Percentiles rank a stretch among this genome's conserved stretches.
phyloP scores from a whole-genome alignment of 2,113 vertebrate species.

The Pterocles burchelli region DNA sequence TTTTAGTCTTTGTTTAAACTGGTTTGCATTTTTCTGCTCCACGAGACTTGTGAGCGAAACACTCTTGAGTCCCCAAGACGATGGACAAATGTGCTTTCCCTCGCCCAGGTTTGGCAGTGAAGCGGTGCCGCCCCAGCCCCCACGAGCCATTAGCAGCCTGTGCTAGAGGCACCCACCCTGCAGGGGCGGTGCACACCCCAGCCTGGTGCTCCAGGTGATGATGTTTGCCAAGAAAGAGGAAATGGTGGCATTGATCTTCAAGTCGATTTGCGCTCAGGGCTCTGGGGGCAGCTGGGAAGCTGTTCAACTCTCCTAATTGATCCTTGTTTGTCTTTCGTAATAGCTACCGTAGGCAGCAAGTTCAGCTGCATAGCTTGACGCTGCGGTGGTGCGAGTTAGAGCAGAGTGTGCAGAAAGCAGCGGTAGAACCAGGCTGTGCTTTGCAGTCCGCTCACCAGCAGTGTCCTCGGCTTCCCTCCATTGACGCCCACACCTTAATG shows the following conservation, averaged over 20 bases:
- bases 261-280: neutral
- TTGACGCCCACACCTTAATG: neutral
- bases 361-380: neutral
- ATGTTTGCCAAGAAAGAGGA: neutral
- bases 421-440: neutral
- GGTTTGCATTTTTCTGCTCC: neutral
- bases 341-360: neutral
- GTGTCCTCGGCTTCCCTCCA: neutral
- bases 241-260: neutral
- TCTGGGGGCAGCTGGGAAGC: neutral
- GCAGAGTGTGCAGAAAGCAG: neutral
- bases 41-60: neutral
- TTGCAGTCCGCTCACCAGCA: neutral
- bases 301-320: neutral
- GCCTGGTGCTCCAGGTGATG: neutral
- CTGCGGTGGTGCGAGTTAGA: neutral
- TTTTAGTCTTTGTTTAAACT: neutral
- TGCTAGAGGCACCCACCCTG: neutral
- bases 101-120: neutral
- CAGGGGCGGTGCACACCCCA: rapidly evolving
- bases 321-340: neutral
- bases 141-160: rapidly evolving
- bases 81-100: neutral
- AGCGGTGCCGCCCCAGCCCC: neutral
- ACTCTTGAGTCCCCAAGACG: neutral